phyloP scores from a whole-genome alignment of 2,113 vertebrate genomes.

The Craseonycteris thonglongyai region DNA sequence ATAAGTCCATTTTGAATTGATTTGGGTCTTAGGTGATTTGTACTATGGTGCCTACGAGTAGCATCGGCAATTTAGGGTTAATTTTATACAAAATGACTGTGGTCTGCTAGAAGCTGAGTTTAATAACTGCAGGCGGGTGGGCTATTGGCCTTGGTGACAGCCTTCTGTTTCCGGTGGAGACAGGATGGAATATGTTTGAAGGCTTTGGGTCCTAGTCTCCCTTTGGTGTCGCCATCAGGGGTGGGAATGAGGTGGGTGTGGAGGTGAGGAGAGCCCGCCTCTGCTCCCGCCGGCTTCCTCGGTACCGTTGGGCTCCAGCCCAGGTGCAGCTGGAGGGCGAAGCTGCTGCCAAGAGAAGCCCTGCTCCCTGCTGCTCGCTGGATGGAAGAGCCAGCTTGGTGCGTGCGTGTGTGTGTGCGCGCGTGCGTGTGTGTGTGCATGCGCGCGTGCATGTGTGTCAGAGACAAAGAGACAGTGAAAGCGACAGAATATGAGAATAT shows the following conservation, averaged over 20 bases:
- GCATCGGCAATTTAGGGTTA: neutral
- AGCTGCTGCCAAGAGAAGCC: conserved; percentile 25
- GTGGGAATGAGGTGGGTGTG: neutral
- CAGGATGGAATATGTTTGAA: neutral
- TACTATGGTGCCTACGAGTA: neutral
- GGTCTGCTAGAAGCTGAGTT: neutral
- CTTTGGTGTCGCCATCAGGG: neutral
- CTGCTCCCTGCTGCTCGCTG: neutral
- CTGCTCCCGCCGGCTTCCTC: neutral
- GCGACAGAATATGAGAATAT: neutral
- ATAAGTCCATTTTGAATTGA: neutral
- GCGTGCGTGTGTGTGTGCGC: neutral
- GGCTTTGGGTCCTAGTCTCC: neutral
- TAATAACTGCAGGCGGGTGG: neutral
- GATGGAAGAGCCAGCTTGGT: neutral
- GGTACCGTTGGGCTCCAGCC: neutral
- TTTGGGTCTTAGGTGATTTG: neutral
- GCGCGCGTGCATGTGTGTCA: neutral
- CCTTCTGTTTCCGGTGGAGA: neutral
- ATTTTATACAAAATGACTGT: neutral
- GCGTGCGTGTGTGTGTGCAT: neutral
- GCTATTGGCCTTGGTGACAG: neutral
- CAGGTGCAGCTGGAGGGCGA: conserved; percentile 37
- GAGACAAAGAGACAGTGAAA: neutral
- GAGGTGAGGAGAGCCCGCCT: neutral